A percentile compares a stretch with the other conserved stretches of the same genome.
These are phyloP conservation scores for Drosophila putrida DNA, from an alignment of 2,888 invertebrate species.

Conservation along the genomic window DNA sequence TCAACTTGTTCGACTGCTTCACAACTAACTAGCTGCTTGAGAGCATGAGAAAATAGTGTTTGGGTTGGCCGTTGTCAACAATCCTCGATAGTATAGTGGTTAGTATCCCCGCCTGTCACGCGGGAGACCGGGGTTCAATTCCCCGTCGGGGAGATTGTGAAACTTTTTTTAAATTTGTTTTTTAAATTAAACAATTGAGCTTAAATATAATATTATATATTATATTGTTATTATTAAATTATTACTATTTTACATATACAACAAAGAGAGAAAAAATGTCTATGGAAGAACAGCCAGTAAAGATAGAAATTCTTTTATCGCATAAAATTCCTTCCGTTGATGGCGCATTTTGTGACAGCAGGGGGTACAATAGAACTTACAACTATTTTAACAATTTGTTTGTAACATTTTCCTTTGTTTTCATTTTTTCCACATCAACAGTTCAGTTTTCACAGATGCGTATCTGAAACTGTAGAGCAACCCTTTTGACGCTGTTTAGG, in stretches of 20 bases:
- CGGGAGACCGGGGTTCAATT: constrained; percentile 85
- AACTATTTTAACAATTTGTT: neutral
- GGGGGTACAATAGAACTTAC: neutral
- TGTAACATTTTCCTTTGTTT: constrained; percentile 26
- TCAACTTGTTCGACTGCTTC: neutral
- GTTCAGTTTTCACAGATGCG: constrained; percentile 51
- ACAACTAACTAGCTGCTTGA: neutral
- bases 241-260: too few relatives aligned
- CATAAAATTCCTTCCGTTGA: neutral
- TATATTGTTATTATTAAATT: too few relatives aligned
- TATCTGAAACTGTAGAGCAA: constrained; percentile 61
- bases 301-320: neutral
- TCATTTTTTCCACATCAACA: constrained; percentile 37
- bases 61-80: constrained; percentile 15
- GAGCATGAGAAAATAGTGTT: constrained; percentile 39
- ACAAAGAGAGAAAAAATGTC: neutral
- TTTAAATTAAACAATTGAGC: neutral
- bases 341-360: neutral
- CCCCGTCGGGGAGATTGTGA: constrained; percentile 81
- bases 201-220: too few relatives aligned
- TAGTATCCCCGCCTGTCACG: constrained; percentile 84
- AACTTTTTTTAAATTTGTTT: constrained; percentile 12
- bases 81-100: constrained; percentile 84
- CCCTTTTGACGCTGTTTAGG: constrained; percentile 67
- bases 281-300: too few relatives aligned